Evolutionary conservation across 1,140 invertebrate genomes (phyloP), one percentile per base, ranked within the genome.

Genomic region (Drosophila yakuba): DNA sequence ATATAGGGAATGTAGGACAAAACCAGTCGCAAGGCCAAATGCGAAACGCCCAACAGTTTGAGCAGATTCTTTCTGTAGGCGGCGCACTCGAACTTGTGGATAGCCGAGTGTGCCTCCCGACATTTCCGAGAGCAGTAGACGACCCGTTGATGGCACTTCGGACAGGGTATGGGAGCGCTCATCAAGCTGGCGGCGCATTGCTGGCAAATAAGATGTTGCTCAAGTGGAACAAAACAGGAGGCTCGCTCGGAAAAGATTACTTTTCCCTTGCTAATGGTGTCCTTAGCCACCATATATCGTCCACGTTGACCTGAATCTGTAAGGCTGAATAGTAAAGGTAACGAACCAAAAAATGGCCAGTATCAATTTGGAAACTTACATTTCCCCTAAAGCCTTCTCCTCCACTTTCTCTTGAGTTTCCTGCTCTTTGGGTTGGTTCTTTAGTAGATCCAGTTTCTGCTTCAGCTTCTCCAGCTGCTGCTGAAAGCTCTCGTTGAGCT

Each of bases 101-200:
- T 64, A 2, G 6, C 0, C 4, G 8, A 23, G 23, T 91, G 75
- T 0, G 25, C 7, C 11, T 82, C 38, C 1, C 64, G 66, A 45
- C 90, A 91, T 5, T 57, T 64, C 2, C 81, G 54, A 0, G 90
- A 91, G 45, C 90, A 91, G 57, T 90, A 91, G 5, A 89, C 64
- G 0, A 91, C 90, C 1, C 72, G 51, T n/a, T 74, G 64, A 38
- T 72, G 67, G 44, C 90, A 91, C 10, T 66, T 15, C 0, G 76
- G 20, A 55, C 90, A 91, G 6, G 90, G 90, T 28, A 83, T 81
- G 0, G 90, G 90, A 7, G 85, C 82, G 47, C 69, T 68, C 25
- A 91, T 55, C 4, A 84, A 17, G 4, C 4, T 78, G n/a, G 72
- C n/a, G 3, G 73, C 83, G 35, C 90, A 91, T 45, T 89, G 72